These are phyloP conservation scores for Pomacea canaliculata DNA, from an alignment of 2,888 invertebrate species.

Conservation along the genomic window DNA sequence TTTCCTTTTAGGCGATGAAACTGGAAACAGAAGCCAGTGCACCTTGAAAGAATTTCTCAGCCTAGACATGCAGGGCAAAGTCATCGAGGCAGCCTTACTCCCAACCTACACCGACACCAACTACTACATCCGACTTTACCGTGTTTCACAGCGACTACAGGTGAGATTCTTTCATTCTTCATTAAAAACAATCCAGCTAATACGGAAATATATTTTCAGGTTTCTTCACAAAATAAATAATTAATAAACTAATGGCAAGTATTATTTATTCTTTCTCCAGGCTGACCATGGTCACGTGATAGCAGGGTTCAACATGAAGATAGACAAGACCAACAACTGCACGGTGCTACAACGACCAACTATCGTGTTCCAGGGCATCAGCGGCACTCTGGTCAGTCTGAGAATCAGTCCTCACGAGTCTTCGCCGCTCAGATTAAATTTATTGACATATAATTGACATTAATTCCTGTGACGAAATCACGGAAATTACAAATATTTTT, in stretches of 20 bases:
- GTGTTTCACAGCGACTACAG: slow-evolving; percentile 73
- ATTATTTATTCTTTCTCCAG: slow-evolving; percentile 65
- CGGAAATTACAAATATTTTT: too few relatives aligned
- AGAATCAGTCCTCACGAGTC: too few relatives aligned
- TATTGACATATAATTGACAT: too few relatives aligned
- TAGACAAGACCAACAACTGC: slow-evolving; percentile 71
- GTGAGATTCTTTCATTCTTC: slow-evolving; percentile 33
- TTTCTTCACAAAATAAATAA: too few relatives aligned
- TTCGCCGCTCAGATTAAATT: too few relatives aligned
- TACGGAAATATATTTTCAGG: too few relatives aligned
- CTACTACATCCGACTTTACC: slow-evolving; percentile 77
- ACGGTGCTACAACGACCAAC: slow-evolving; percentile 73
- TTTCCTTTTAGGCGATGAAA: slow-evolving; percentile 23
- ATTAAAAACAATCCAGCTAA: too few relatives aligned
- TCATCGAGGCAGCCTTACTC: slow-evolving; percentile 76
- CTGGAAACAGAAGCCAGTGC: slow-evolving; percentile 19
- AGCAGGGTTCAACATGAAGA: slow-evolving; percentile 79
- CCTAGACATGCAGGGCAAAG: slow-evolving; percentile 77
- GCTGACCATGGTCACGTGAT: slow-evolving; percentile 84
- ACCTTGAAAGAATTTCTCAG: slow-evolving; percentile 72
- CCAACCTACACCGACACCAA: slow-evolving; percentile 72
- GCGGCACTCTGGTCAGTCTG: slow-evolving; percentile 47
- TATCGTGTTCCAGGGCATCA: slow-evolving; percentile 79
- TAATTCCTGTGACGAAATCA: too few relatives aligned
- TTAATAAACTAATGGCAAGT: too few relatives aligned